Conservation (phyloP, 2,797 vertebrate species). For the Labeo calbasu region DNA sequence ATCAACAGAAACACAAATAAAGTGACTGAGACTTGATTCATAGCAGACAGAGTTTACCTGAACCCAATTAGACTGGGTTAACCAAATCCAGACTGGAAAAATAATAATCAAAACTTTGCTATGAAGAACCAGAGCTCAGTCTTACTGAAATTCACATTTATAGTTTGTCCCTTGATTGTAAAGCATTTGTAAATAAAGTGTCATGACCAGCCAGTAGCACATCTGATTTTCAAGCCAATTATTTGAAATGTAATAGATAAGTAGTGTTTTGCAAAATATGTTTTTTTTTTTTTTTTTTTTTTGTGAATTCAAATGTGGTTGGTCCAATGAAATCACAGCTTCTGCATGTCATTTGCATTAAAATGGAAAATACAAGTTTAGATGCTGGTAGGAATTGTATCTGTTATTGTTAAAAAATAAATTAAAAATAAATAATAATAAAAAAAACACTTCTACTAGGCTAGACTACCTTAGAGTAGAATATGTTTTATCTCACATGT, state of each 20-base stretch:
- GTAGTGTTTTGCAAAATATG: not conserved
- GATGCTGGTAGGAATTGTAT: not conserved
- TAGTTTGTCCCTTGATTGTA: not conserved
- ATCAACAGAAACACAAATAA: conserved; percentile 9
- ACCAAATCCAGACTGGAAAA: conserved; percentile 18
- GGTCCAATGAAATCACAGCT: not conserved
- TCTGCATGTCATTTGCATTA: too few relatives aligned
- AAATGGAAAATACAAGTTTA: not conserved
- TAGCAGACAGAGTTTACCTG: conserved; percentile 4
- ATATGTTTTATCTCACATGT: not conserved
- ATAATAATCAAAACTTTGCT: conserved; percentile 10
- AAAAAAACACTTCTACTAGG: not conserved
- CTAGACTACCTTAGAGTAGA: not conserved
- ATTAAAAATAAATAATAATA: not conserved
- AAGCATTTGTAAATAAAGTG: conserved; percentile 5
- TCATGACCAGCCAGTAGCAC: not conserved
- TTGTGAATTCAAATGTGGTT: too few relatives aligned
- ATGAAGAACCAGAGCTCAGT: not conserved
- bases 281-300: too few relatives aligned
- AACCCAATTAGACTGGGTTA: not conserved
- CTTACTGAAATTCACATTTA: not conserved
- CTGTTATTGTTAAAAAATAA: not conserved
- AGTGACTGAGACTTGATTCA: conserved; percentile 16
- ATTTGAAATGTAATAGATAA: too few relatives aligned
- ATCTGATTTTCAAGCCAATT: too few relatives aligned